These are phyloP conservation scores for Argentina silus DNA, from an alignment of 2,797 vertebrate species.

Conservation along the genomic window DNA sequence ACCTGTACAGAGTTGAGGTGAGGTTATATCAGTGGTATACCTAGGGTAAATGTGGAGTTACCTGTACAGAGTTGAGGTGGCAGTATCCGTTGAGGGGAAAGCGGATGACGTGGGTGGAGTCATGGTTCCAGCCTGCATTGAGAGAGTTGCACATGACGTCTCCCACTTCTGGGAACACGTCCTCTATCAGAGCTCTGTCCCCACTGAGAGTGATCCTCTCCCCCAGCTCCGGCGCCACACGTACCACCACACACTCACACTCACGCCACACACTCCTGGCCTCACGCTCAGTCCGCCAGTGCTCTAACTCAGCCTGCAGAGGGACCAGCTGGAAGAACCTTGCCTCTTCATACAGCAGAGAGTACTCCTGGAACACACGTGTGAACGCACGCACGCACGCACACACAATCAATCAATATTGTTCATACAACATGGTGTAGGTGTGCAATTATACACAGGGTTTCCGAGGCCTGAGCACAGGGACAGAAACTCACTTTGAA, in stretches of 20 bases:
- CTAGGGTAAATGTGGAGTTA: constrained; percentile 51
- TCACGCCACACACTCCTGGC: constrained; percentile 73
- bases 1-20: constrained; percentile 88
- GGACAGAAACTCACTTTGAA: constrained; percentile 88
- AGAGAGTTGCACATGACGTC: constrained; percentile 86
- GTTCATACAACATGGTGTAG: neutral
- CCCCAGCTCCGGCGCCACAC: constrained; percentile 88
- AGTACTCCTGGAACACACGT: constrained; percentile 84
- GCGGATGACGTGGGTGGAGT: constrained; percentile 86
- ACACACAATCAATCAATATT: constrained; percentile 1
- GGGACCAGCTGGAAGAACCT: constrained; percentile 93
- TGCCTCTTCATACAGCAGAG: constrained; percentile 93
- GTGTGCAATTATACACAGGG: neutral
- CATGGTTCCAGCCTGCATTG: constrained; percentile 89
- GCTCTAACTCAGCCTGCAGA: constrained; percentile 88
- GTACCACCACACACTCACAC: constrained; percentile 91
- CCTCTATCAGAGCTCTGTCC: constrained; percentile 86
- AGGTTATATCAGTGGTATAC: neutral
- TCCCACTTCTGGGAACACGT: constrained; percentile 92
- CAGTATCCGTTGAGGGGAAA: constrained; percentile 93
- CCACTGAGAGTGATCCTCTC: constrained; percentile 92
- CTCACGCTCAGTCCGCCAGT: constrained; percentile 89
- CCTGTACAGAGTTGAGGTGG: constrained; percentile 95
- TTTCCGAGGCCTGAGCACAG: neutral
- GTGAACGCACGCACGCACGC: constrained; percentile 1